These are phyloP conservation scores for Channallabes apus DNA, from an alignment of 2,797 vertebrate genomes.

Conservation along the genomic window DNA sequence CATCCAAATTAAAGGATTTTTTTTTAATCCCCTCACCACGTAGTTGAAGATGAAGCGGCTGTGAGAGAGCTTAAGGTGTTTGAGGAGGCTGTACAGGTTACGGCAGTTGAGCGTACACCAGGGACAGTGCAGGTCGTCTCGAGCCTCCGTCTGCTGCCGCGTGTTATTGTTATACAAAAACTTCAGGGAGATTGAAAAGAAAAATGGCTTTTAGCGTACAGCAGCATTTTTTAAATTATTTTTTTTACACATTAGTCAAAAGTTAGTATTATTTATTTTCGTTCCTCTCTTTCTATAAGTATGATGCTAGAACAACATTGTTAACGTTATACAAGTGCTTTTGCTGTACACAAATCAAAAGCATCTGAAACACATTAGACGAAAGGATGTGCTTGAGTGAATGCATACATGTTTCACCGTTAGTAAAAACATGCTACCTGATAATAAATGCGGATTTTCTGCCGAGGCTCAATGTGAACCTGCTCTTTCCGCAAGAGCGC, in stretches of 20 bases:
- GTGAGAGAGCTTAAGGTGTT: constrained; percentile 98
- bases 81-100: constrained; percentile 97
- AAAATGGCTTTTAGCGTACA: not conserved
- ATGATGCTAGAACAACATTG: not conserved
- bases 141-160: constrained; percentile 94
- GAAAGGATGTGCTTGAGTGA: not conserved
- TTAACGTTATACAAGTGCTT: not conserved
- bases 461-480: constrained; percentile 77
- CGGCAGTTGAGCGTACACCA: constrained; percentile 98
- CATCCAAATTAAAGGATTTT: not conserved
- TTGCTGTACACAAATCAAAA: not conserved
- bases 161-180: constrained; percentile 98
- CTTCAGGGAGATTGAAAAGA: constrained; percentile 61
- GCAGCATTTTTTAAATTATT: not conserved
- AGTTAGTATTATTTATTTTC: not conserved
- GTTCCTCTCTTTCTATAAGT: not conserved
- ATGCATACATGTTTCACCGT: not conserved
- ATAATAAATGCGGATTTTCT: constrained; percentile 87
- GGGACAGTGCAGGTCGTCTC: constrained; percentile 96
- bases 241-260: not conserved
- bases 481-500: constrained; percentile 81
- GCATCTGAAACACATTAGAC: not conserved
- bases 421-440: constrained; percentile 71
- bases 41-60: constrained; percentile 99
- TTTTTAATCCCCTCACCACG: constrained; percentile 82